These are phyloP conservation scores for Bombus pascuorum DNA, from an alignment of 1,140 invertebrate genomes.

Conservation along the genomic window DNA sequence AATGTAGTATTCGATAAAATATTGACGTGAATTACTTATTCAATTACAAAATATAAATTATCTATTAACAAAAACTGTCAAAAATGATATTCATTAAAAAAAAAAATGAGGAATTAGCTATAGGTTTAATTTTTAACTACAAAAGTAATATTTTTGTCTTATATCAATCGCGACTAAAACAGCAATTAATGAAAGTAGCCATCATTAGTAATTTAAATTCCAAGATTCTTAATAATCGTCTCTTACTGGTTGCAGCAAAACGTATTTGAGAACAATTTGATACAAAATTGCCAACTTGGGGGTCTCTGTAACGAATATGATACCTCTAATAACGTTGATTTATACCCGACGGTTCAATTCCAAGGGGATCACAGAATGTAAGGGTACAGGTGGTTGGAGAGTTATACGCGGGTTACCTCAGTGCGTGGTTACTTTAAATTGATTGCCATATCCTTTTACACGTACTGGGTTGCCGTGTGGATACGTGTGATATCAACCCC, in stretches of 20 bases:
- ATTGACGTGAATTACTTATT: not conserved
- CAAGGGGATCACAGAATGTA: conserved; percentile 67
- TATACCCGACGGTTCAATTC: conserved; percentile 78
- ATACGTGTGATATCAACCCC: conserved; percentile 63
- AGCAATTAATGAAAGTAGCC: not conserved
- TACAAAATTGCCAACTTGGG: conserved; percentile 79
- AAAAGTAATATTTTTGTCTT: not conserved
- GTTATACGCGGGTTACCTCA: conserved; percentile 72
- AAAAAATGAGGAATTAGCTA: not conserved
- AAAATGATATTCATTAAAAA: no score
- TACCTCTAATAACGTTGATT: conserved; percentile 82
- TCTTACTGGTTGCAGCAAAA: conserved; percentile 41
- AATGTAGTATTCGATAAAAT: conserved; percentile 1
- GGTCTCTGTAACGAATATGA: conserved; percentile 77
- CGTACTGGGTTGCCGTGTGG: conserved; percentile 66
- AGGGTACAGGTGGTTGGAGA: conserved; percentile 71
- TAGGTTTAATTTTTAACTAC: not conserved
- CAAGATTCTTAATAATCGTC: conserved; percentile 29
- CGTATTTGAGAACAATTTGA: conserved; percentile 81
- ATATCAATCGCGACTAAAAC: not conserved
- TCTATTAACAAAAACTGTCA: not conserved
- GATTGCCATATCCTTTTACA: conserved; percentile 81
- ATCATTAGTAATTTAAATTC: not conserved
- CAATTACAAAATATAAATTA: conserved; percentile 5
- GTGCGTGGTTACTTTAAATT: conserved; percentile 80